A percentile compares a stretch with the other conserved stretches of the same genome.
These are phyloP conservation scores for Setophaga petechia DNA, from an alignment of 2,113 vertebrate genomes.

Conservation along the genomic window DNA sequence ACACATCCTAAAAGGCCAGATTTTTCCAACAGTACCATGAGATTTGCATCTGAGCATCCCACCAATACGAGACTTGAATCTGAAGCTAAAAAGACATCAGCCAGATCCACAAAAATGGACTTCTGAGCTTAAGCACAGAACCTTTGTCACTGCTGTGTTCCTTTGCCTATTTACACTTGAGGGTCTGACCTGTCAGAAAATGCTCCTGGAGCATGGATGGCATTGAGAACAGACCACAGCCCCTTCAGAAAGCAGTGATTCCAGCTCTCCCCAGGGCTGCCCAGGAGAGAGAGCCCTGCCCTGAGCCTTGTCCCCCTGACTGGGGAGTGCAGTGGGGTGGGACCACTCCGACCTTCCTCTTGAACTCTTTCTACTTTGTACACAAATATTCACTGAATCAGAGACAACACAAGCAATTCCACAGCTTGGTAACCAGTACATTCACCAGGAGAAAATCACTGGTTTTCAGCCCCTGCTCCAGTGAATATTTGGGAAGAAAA, in stretches of 20 bases:
- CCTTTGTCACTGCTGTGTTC: neutral
- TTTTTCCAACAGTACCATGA: neutral
- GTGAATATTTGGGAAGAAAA: constrained; percentile 20
- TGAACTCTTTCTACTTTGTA: neutral
- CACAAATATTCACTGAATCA: constrained; percentile 25
- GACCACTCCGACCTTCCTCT: neutral
- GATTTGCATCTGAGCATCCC: neutral
- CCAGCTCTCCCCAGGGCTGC: neutral
- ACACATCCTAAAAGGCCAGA: neutral
- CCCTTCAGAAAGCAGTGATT: neutral
- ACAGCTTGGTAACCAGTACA: neutral
- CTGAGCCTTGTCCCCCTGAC: neutral
- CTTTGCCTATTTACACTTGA: neutral
- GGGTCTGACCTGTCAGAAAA: neutral
- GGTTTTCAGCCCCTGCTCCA: neutral
- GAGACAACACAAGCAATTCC: neutral
- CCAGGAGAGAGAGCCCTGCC: neutral
- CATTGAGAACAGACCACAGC: neutral
- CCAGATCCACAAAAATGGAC: neutral
- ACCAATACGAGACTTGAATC: neutral
- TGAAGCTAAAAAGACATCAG: neutral
- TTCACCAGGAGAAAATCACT: neutral
- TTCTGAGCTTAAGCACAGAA: neutral
- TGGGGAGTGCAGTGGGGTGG: neutral
- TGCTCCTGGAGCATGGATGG: accelerated